Conservation (phyloP, 1,140 invertebrate species). For the Drosophila mojavensis region DNA sequence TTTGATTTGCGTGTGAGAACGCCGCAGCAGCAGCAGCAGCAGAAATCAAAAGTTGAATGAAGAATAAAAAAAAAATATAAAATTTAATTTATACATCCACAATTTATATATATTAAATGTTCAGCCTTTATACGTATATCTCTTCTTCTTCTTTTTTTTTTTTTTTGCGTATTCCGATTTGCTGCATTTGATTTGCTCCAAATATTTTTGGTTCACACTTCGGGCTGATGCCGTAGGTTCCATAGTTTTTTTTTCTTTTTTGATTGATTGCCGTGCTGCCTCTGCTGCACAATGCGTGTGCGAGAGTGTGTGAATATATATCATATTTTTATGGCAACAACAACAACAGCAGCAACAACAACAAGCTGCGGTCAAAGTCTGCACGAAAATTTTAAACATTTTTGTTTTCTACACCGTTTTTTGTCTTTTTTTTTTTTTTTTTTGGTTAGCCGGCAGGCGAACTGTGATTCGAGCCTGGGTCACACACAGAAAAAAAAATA, state of each 20-base stretch:
- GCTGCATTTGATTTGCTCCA: conserved; percentile 76
- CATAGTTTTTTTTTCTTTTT: conserved; percentile 50
- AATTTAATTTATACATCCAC: conserved; percentile 17
- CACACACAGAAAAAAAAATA: conserved; percentile 3
- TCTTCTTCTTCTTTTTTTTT: background rate
- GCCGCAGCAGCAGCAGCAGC: conserved; percentile 33
- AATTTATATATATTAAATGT: conserved; percentile 15
- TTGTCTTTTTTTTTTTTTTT: conserved; percentile 28
- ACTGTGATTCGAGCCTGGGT: conserved; percentile 21
- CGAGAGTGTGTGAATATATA: conserved; percentile 76
- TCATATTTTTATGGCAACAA: conserved; percentile 73
- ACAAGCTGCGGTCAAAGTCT: conserved; percentile 71
- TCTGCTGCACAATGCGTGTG: conserved; percentile 37
- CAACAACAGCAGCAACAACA: conserved; percentile 14
- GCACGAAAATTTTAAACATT: conserved; percentile 69
- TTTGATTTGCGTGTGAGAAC: conserved; percentile 78
- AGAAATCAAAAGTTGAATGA: conserved; percentile 15
- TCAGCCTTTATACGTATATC: conserved; percentile 30
- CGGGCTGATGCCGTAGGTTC: conserved; percentile 57
- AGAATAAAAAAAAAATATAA: conserved; percentile 19
- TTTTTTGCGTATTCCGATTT: conserved; percentile 20
- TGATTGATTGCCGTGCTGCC: conserved; percentile 68
- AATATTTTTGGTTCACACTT: conserved; percentile 77
- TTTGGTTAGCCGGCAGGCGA: conserved; percentile 31
- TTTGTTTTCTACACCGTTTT: conserved; percentile 18